Evolutionary conservation across 2,888 invertebrate species (phyloP).

Genomic region (Anorthoa munda): DNA sequence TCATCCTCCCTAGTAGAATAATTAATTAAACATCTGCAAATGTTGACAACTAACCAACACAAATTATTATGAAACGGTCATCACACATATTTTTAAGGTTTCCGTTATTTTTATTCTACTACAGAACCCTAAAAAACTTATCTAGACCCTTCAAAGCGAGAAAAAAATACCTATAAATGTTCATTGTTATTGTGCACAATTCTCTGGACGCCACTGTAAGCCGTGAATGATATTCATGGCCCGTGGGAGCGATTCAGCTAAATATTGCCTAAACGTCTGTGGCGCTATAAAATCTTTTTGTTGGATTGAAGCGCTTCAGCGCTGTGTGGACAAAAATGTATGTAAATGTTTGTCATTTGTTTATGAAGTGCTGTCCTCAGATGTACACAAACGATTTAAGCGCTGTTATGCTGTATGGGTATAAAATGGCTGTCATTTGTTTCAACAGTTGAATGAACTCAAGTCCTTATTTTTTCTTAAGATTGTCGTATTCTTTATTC

Average conservation of each 20-base stretch:
- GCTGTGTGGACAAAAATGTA: slow-evolving; percentile 34
- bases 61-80: not conserved
- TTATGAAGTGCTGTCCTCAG: slow-evolving; percentile 34
- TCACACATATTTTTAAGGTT: not conserved
- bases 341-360: slow-evolving; percentile 40
- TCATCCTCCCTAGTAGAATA: not conserved
- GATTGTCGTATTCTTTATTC: slow-evolving; percentile 23
- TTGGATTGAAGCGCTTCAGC: slow-evolving; percentile 43
- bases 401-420: slow-evolving; percentile 14
- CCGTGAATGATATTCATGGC: slow-evolving; percentile 62
- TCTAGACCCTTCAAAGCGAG: slow-evolving; percentile 49
- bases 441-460: slow-evolving; percentile 17
- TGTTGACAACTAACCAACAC: not conserved
- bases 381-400: slow-evolving; percentile 17
- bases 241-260: slow-evolving; percentile 61
- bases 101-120: not conserved
- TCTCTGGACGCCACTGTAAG: slow-evolving; percentile 52
- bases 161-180: slow-evolving; percentile 63
- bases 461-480: not conserved
- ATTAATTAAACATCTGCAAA: not conserved
- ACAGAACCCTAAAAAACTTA: slow-evolving; percentile 43
- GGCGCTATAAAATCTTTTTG: slow-evolving; percentile 58
- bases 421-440: slow-evolving; percentile 23
- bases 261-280: slow-evolving; percentile 67
- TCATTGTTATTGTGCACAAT: slow-evolving; percentile 63